A percentile compares a stretch with the other conserved stretches of the same genome.
phyloP scores from a whole-genome alignment of 92 coral and sea anemone species.

The Pocillopora meandrina region DNA sequence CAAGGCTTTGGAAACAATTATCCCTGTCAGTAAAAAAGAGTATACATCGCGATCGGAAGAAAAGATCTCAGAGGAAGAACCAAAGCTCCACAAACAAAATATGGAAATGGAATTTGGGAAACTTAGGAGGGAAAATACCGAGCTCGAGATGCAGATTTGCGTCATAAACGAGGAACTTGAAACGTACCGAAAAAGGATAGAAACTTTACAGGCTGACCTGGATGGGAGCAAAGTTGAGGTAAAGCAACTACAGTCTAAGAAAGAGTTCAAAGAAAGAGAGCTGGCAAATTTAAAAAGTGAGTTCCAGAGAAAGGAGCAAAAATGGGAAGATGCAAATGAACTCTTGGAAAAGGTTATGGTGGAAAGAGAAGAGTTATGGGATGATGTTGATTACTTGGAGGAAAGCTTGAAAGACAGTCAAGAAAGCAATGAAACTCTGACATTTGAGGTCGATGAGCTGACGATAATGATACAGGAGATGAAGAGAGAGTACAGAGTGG shows the following conservation, averaged over 20 bases:
- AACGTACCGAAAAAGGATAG: not conserved
- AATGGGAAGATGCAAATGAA: not conserved
- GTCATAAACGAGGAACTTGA: not conserved
- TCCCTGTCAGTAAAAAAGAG: too few relatives aligned
- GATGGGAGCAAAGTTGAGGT: not conserved
- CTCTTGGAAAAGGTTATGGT: not conserved
- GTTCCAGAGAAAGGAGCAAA: constrained; percentile 14
- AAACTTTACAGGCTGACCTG: not conserved
- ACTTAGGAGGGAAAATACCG: constrained; percentile 5
- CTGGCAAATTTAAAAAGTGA: constrained; percentile 21
- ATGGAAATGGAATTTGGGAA: not conserved
- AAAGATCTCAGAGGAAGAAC: too few relatives aligned
- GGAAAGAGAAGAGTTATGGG: constrained; percentile 1
- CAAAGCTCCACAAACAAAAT: not conserved
- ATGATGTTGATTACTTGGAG: constrained; percentile 4
- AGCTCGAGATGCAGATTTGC: constrained; percentile 3
- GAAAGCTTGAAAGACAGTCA: not conserved
- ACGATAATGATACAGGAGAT: not conserved
- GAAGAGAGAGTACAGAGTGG: not conserved
- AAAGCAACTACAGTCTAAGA: not conserved
- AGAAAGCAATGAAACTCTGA: constrained; percentile 1
- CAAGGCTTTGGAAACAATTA: too few relatives aligned
- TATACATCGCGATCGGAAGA: too few relatives aligned
- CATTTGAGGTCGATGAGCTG: not conserved
- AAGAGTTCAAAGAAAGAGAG: constrained; percentile 25